Evolutionary conservation across 2,113 vertebrate species (phyloP), one percentile per base, ranked within the genome.

Genomic region (Anseranas semipalmata): DNA sequence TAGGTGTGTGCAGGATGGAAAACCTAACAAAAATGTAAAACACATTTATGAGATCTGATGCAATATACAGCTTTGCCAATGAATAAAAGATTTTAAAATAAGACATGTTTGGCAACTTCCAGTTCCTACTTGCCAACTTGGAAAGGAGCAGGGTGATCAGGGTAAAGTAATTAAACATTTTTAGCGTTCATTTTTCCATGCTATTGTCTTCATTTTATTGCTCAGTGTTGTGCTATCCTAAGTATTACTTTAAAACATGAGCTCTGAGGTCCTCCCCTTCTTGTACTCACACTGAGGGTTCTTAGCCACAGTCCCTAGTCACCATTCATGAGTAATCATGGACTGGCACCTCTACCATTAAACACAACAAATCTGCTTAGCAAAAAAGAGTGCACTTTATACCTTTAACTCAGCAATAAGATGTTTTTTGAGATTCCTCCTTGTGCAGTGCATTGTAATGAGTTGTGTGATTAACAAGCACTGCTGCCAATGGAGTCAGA

Each of bases 81-180:
- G 77, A 46, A 85, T 91, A 85, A 93, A 96, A 81, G 92, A 90
- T 92, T 90, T 90, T 58, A 96, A 96, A 96, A 96, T 87, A 93
- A 96, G 95, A 30, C 70, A 75, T 1, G 1, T 85, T 91, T 97
- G 94, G 86, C 89, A 95, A 87, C 32, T 95, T 91, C 32, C 53
- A 70, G 8, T 48, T 92, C 60, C 41, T 56, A 30, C 50, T 71
- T 96, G 95, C 94, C 94, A 93, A 68, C n/a, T 96, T 96, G 91
- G 86, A 97, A 93, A 79, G 48, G 25, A 92, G 43, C 35, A 79
- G 58, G 28, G 37, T 94, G 74, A 96, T 89, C 84, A 87, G 92
- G 58, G 50, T 93, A 85, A 87, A 92, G 62, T 58, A 91, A 96
- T 93, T 96, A 94, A 96, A 95, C 81, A 94, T 77, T 95, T 95